These are phyloP conservation scores for Coranthus polyacanthus DNA, from an alignment of 2,797 vertebrate genomes.

Conservation along the genomic window DNA sequence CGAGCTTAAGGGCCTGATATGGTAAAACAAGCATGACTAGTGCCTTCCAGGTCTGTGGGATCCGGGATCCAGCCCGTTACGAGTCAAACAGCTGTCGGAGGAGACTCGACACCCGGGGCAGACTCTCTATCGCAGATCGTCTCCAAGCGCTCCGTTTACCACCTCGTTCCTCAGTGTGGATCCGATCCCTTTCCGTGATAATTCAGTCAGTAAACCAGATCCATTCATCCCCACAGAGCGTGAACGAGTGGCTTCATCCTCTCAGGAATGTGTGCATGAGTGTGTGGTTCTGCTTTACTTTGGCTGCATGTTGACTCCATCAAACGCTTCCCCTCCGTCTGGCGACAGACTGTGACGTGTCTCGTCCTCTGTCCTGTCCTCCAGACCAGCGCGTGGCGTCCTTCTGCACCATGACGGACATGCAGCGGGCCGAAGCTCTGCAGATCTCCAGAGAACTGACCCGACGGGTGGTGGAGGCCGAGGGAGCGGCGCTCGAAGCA, in stretches of 20 bases:
- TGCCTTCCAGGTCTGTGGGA: slow-evolving; percentile 55
- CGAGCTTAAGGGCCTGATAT: slow-evolving; percentile 67
- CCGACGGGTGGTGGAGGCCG: slow-evolving; percentile 87
- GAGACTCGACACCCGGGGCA: slow-evolving; percentile 60
- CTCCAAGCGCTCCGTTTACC: slow-evolving; percentile 54
- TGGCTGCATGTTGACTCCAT: slow-evolving; percentile 3
- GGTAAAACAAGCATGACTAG: slow-evolving; percentile 72
- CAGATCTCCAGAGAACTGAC: slow-evolving; percentile 89
- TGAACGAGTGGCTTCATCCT: slow-evolving; percentile 54
- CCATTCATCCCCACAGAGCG: slow-evolving; percentile 53
- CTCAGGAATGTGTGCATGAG: slow-evolving; percentile 49
- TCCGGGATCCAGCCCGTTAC: slow-evolving; percentile 46
- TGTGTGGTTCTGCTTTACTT: slow-evolving; percentile 34
- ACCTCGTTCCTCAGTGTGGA: slow-evolving; percentile 59
- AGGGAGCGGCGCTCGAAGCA: slow-evolving; percentile 87
- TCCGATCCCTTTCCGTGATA: no score
- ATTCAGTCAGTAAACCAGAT: no score
- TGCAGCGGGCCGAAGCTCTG: slow-evolving; percentile 89
- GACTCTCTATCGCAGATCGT: slow-evolving; percentile 34
- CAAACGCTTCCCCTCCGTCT: no score
- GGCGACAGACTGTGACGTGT: slow-evolving; percentile 35
- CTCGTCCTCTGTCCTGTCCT: slow-evolving; percentile 50
- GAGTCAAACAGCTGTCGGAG: slow-evolving; percentile 74
- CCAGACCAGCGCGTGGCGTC: slow-evolving; percentile 95
- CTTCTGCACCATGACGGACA: slow-evolving; percentile 95